Evolutionary conservation across 1,140 invertebrate genomes (phyloP).

Genomic region (Drosophila kikkawai): DNA sequence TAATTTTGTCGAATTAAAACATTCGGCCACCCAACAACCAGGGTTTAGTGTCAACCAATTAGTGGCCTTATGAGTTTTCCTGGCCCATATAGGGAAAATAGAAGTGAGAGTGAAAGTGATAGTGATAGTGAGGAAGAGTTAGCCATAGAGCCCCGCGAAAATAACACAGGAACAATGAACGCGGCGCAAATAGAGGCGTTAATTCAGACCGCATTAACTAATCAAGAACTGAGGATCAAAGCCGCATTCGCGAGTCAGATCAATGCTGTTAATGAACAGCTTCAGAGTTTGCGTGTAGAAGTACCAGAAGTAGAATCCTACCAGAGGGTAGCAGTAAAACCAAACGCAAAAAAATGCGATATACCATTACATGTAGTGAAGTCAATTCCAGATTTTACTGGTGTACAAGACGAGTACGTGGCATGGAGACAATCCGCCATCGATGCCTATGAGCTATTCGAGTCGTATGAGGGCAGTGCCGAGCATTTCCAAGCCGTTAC

Average conservation of each 20-base stretch:
- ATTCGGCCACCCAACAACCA: background rate
- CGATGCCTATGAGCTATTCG: slow-evolving; percentile 22
- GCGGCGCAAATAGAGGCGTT: background rate
- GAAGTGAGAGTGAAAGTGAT: background rate
- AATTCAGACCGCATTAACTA: too few species aligned
- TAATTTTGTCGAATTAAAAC: slow-evolving; percentile 14
- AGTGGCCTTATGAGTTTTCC: slow-evolving; percentile 10
- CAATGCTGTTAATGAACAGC: slow-evolving; percentile 4
- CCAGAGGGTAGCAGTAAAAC: background rate
- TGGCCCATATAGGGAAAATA: background rate
- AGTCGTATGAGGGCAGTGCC: background rate
- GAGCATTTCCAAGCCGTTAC: too few species aligned
- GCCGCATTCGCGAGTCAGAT: background rate
- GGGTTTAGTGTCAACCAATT: slow-evolving; percentile 11
- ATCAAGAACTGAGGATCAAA: too few species aligned
- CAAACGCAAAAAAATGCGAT: background rate
- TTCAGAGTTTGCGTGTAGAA: slow-evolving; percentile 6
- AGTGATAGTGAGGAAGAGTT: slow-evolving; percentile 11
- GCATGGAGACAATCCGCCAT: slow-evolving; percentile 34
- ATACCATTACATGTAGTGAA: background rate
- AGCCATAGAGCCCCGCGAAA: background rate
- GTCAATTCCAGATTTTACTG: background rate
- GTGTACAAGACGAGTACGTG: slow-evolving; percentile 20
- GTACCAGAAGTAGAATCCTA: background rate
- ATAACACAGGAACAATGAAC: background rate